Evolutionary conservation across 2,888 invertebrate genomes (phyloP).

Genomic region (Drosophila yooni): DNA sequence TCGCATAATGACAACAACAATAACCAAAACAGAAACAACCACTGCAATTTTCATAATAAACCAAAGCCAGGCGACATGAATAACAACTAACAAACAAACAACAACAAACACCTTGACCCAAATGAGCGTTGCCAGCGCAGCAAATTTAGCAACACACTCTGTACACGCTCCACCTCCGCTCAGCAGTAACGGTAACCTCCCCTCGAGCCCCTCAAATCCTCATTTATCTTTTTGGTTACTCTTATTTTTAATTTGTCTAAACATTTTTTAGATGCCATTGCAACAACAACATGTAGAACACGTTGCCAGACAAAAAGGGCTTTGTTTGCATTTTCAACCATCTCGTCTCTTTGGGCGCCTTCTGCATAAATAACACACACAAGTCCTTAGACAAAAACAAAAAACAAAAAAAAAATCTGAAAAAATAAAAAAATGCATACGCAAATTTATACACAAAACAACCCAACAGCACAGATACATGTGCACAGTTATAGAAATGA

Average conservation of each 20-base stretch:
- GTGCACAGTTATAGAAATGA: constrained; percentile 43
- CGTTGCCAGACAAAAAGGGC: constrained; percentile 64
- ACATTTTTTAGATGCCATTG: constrained; percentile 63
- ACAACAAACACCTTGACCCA: constrained; percentile 74
- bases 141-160: constrained; percentile 36
- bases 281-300: constrained; percentile 31
- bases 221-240: constrained; percentile 58
- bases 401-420: constrained; percentile 13
- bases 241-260: constrained; percentile 79
- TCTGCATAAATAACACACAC: constrained; percentile 61
- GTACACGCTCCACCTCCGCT: neutral
- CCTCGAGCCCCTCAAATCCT: constrained; percentile 4
- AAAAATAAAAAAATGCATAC: constrained; percentile 67
- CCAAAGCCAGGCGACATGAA: constrained; percentile 52
- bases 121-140: constrained; percentile 64
- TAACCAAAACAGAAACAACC: constrained; percentile 29
- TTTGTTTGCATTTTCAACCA: constrained; percentile 69
- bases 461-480: constrained; percentile 23
- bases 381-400: constrained; percentile 37
- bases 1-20: constrained; percentile 65
- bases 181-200: neutral
- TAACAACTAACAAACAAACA: constrained; percentile 40
- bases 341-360: constrained; percentile 42
- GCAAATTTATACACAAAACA: constrained; percentile 72
- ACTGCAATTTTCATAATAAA: constrained; percentile 75